A percentile compares a stretch with the other conserved stretches of the same genome.
phyloP scores from a whole-genome alignment of 2,888 invertebrate genomes.

The Cataglyphis cursor region DNA sequence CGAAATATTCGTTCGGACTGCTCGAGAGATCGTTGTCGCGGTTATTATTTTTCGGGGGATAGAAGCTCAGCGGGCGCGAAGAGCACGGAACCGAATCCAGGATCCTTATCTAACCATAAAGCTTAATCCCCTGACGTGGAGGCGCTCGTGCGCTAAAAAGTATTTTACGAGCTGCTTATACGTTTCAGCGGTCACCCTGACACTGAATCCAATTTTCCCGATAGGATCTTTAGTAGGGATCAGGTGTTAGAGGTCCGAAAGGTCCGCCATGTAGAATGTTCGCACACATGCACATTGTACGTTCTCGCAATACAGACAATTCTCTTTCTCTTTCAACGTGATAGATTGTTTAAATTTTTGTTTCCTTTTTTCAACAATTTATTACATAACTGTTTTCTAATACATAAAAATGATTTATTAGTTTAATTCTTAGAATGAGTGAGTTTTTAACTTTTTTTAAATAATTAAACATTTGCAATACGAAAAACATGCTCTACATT shows the following conservation, averaged over 20 bases:
- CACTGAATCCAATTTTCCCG: slow-evolving; percentile 86
- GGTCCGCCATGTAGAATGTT: slow-evolving; percentile 41
- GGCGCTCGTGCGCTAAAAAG: slow-evolving; percentile 83
- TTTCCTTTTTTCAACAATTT: not conserved
- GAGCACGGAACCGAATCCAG: slow-evolving; percentile 66
- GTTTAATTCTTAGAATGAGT: not conserved
- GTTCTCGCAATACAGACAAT: slow-evolving; percentile 42
- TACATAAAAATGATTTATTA: not conserved
- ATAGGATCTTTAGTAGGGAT: slow-evolving; percentile 86
- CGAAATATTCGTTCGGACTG: slow-evolving; percentile 56
- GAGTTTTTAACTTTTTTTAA: not conserved
- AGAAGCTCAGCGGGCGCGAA: slow-evolving; percentile 39
- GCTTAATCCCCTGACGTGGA: slow-evolving; percentile 82
- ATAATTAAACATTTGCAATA: not conserved
- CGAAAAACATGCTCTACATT: not conserved
- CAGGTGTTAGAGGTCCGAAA: slow-evolving; percentile 80
- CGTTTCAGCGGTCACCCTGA: slow-evolving; percentile 86
- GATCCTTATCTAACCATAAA: slow-evolving; percentile 85
- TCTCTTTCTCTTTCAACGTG: slow-evolving; percentile 24
- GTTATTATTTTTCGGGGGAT: slow-evolving; percentile 62
- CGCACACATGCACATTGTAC: slow-evolving; percentile 38
- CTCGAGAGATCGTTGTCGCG: slow-evolving; percentile 62
- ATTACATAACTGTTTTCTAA: not conserved
- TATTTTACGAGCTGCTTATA: slow-evolving; percentile 87
- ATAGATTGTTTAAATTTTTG: slow-evolving; percentile 17